Evolutionary conservation across 1,140 invertebrate species (phyloP).

Genomic region (Caenorhabditis tropicalis): DNA sequence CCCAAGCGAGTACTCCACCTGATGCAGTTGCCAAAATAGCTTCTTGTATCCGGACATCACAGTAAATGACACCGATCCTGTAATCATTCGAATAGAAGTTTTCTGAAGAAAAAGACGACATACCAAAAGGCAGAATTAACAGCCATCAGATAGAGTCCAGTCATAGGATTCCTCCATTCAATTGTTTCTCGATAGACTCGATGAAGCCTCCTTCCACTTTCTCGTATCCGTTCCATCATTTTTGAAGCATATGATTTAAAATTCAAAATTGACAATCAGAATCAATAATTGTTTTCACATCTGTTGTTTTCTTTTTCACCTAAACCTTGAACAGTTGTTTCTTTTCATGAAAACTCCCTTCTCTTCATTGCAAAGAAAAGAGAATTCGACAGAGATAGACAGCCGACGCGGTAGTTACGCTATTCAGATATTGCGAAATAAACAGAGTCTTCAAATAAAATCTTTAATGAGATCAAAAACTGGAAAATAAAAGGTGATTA

Average conservation of each 20-base stretch:
- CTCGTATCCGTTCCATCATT: slow-evolving; percentile 15
- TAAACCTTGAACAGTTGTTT: slow-evolving; percentile 22
- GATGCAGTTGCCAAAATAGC: slow-evolving; percentile 27
- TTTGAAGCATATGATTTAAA: neutral
- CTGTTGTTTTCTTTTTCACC: slow-evolving; percentile 48
- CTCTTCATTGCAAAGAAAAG: slow-evolving; percentile 13
- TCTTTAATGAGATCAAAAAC: slow-evolving; percentile 25
- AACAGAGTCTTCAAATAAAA: neutral
- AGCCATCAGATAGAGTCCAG: slow-evolving; percentile 53
- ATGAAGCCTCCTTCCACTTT: slow-evolving; percentile 1
- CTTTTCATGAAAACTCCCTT: neutral
- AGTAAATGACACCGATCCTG: slow-evolving; percentile 45
- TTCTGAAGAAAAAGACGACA: neutral
- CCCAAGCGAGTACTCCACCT: slow-evolving; percentile 52
- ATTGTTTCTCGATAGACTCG: slow-evolving; percentile 49
- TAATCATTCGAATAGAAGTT: neutral
- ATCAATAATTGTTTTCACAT: slow-evolving; percentile 26
- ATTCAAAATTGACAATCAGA: neutral
- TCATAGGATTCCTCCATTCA: slow-evolving; percentile 55
- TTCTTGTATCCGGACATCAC: slow-evolving; percentile 35
- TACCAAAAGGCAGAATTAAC: slow-evolving; percentile 56
- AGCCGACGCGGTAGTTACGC: neutral
- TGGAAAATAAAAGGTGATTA: neutral
- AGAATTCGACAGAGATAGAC: neutral
- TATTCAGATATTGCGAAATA: neutral